phyloP scores from a whole-genome alignment of 2,888 invertebrate genomes.

The Lathronympha strigana region DNA sequence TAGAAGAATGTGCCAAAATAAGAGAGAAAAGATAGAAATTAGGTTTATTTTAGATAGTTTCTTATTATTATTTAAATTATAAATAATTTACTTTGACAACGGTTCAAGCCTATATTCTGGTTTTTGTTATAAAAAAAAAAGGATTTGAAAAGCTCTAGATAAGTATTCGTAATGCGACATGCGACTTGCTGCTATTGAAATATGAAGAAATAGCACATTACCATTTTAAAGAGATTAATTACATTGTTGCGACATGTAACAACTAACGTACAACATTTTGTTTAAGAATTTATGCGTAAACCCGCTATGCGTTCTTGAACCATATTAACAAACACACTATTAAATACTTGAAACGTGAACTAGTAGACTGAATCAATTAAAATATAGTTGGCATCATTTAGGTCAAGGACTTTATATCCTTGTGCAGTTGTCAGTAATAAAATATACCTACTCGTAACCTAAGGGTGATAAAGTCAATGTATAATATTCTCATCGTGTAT shows the following conservation, averaged over 20 bases:
- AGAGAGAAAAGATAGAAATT: no score
- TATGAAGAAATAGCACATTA: background rate
- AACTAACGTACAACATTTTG: background rate
- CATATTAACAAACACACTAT: background rate
- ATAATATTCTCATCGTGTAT: no score
- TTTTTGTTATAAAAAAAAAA: no score
- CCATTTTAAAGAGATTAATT: background rate
- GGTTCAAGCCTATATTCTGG: no score
- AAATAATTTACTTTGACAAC: no score
- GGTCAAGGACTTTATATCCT: background rate
- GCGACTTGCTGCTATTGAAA: background rate
- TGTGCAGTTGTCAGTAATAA: background rate
- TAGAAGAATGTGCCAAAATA: no score
- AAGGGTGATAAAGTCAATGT: no score
- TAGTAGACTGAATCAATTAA: background rate
- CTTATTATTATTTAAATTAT: no score
- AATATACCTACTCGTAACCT: background rate
- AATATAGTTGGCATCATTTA: background rate
- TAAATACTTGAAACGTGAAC: background rate
- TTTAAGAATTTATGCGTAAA: background rate
- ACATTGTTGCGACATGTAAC: background rate
- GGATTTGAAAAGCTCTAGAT: no score
- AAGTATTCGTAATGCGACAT: no score
- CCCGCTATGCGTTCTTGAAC: background rate
- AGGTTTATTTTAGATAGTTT: no score